Evolutionary conservation across 1,140 invertebrate genomes (phyloP).

Genomic region (Trinorchestia longiramus): DNA sequence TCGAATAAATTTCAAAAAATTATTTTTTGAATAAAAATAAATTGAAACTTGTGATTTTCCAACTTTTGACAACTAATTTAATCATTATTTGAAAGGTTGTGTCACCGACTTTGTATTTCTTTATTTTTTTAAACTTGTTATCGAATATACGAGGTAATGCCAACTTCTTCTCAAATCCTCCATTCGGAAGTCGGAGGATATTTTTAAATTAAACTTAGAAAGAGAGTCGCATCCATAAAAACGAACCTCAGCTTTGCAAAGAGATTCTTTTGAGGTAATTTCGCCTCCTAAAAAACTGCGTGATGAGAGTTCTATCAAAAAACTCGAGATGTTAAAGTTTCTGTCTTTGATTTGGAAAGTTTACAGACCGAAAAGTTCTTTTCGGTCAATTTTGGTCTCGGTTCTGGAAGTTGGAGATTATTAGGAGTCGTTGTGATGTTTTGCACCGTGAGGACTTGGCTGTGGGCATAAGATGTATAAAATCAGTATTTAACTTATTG

Average conservation of each 20-base stretch:
- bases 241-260: background rate
- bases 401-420: background rate
- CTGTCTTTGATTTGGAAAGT: background rate
- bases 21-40: too few species aligned
- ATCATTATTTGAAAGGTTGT: too few species aligned
- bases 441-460: background rate
- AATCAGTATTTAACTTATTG: background rate
- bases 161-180: background rate
- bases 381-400: background rate
- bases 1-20: too few species aligned
- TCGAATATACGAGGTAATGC: too few species aligned
- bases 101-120: background rate
- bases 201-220: background rate
- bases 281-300: background rate
- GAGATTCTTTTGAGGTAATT: background rate
- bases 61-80: too few species aligned
- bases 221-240: background rate
- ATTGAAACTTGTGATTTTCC: too few species aligned
- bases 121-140: background rate
- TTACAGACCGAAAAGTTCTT: background rate
- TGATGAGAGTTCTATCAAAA: slow-evolving; percentile 1
- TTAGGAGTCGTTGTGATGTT: background rate
- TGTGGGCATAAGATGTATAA: background rate
- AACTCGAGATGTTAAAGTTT: background rate
- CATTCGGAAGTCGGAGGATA: background rate